phyloP scores from a whole-genome alignment of 2,113 vertebrate genomes.

The Eidolon helvum region DNA sequence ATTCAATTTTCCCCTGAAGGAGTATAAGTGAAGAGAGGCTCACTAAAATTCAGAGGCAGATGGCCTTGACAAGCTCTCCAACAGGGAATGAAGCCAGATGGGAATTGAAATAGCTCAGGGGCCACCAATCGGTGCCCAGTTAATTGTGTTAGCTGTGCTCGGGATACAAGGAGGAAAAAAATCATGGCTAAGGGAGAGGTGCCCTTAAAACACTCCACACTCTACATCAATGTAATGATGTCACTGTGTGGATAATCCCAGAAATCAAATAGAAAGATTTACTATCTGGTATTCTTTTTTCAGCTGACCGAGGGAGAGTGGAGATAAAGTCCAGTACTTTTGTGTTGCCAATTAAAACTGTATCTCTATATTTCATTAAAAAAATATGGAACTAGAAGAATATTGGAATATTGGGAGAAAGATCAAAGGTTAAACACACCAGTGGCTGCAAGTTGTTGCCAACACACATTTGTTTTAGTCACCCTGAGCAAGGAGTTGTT shows the following conservation, averaged over 20 bases:
- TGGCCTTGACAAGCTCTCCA: conserved; percentile 72
- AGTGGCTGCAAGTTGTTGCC: not conserved
- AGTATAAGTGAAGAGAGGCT: conserved; percentile 60
- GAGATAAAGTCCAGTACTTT: not conserved
- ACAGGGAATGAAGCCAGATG: conserved; percentile 62
- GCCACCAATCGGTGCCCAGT: conserved; percentile 38
- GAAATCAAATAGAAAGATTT: conserved; percentile 24
- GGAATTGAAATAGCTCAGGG: conserved; percentile 52
- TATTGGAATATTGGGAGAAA: not conserved
- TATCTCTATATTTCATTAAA: conserved; percentile 32
- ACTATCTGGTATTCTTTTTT: not conserved
- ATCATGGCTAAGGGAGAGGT: not conserved
- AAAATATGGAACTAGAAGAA: not conserved
- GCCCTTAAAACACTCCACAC: not conserved
- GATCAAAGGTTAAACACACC: not conserved
- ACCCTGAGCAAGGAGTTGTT: not conserved
- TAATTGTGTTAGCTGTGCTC: conserved; percentile 64
- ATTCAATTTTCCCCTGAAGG: conserved; percentile 70
- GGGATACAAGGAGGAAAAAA: conserved; percentile 20
- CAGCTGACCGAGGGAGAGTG: not conserved
- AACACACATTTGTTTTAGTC: not conserved
- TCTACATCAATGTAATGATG: conserved; percentile 9
- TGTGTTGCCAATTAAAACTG: conserved; percentile 4
- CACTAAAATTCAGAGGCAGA: conserved; percentile 66
- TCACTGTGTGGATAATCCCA: conserved; percentile 26